A percentile compares a stretch with the other conserved stretches of the same genome.
phyloP scores from a whole-genome alignment of 2,888 invertebrate genomes.

The Belgica antarctica region DNA sequence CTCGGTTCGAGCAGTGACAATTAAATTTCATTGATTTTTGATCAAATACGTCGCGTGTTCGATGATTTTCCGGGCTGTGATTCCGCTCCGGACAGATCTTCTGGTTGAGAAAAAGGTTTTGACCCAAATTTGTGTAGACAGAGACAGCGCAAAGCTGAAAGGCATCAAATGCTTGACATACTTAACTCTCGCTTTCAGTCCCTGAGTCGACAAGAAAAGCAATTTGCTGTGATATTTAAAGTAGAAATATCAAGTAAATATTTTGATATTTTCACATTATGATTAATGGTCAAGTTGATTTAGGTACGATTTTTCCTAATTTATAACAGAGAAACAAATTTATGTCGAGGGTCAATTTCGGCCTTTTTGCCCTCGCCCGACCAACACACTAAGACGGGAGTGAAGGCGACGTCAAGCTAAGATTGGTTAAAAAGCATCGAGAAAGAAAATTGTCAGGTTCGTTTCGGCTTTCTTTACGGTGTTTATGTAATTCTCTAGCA shows the following conservation, averaged over 20 bases:
- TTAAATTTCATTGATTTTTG: too few species aligned
- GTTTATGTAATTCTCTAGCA: slow-evolving; percentile 37
- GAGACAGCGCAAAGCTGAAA: background rate
- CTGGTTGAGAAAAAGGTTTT: too few species aligned
- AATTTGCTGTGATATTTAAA: background rate
- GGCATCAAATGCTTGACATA: slow-evolving; percentile 1
- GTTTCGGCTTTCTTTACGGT: slow-evolving; percentile 28
- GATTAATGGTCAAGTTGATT: slow-evolving; percentile 44
- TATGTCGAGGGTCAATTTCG: slow-evolving; percentile 42
- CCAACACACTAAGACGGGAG: background rate
- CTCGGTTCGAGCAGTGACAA: too few species aligned
- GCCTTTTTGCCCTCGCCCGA: slow-evolving; percentile 3
- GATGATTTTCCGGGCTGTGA: too few species aligned
- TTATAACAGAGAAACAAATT: slow-evolving; percentile 41
- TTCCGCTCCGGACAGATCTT: too few species aligned
- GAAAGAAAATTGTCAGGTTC: slow-evolving; percentile 15
- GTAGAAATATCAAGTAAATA: slow-evolving; percentile 20
- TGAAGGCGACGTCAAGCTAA: background rate
- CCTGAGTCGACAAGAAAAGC: background rate
- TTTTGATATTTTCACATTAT: slow-evolving; percentile 41
- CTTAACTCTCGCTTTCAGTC: background rate
- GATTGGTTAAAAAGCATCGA: too few species aligned
- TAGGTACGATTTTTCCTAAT: slow-evolving; percentile 41
- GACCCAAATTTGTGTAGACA: too few species aligned
- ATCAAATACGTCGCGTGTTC: too few species aligned